Evolutionary conservation across 2,888 invertebrate genomes (phyloP), one percentile per base, ranked within the genome.

Genomic region (Drosophila cracens): DNA sequence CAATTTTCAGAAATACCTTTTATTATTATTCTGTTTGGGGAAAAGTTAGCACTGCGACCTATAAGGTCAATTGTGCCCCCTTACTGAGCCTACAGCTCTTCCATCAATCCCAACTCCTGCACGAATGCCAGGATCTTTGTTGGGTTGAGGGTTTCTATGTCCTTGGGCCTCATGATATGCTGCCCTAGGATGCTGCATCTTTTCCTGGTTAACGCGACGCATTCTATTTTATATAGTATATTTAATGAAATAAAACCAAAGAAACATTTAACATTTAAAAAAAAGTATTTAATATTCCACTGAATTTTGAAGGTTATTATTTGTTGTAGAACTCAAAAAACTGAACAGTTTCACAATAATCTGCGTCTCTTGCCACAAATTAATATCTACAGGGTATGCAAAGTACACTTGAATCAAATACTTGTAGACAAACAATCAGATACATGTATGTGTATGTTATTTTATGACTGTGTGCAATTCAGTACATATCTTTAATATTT

Each of bases 391-490:
- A 57, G 62, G 48, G 72, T 48, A 61, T 46, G 7, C 29, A 16
- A 21, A 21, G 16, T 54, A 43, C 71, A 75, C 79, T 77, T 77
- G 74, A 77, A 59, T 31, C 13, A 34, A 40, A 67, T 60, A 31
- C 36, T 40, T 69, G 34, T 34, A 36, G 56, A 53, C 29, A 61
- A 48, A 38, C 46, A 29, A 52, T 38, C n/a, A 33, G n/a, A 46
- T n/a, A 31, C 18, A 29, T 49, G 21, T 49, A 27, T 38, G 16
- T 18, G 40, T 46, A 43, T 53, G 60, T 5, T 51, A 27, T 70
- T 70, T 64, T 53, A 76, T 72, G 62, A 21, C 27, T 34, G n/a
- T 46, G 11, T 52, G n/a, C 57, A 46, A 46, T 48, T 36, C 31
- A 21, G 29, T 33, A 33, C 10, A 33, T 10, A 18, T 38, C 43